Evolutionary conservation across 2,797 vertebrate species (phyloP), one percentile per base, ranked within the genome.

Genomic region (Glossophaga mutica): DNA sequence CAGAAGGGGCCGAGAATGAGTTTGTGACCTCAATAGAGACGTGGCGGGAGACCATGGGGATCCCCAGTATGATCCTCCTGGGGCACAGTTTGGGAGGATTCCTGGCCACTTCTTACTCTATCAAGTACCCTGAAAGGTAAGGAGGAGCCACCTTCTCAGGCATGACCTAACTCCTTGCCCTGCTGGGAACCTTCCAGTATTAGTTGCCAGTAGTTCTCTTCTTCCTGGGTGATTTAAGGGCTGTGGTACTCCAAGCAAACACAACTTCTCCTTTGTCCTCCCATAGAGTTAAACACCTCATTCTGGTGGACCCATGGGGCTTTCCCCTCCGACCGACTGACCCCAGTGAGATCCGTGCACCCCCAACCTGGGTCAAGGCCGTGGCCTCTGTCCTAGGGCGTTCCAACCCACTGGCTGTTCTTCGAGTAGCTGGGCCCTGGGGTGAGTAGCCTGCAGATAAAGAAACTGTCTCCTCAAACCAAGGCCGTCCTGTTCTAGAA

Each of bases 261-360:
- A 39, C 81, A 85, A 14, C 94, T 73, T 87, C 39, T 95, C 65
- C 39, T 32, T 76, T 91, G 91, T 26, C 81, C 37, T 78, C 8
- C 44, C 21, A 44, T 89, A 99, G 99, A 98, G 99, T 99, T 91
- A 99, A 99, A 16, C 99, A 99, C 94, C 99, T 99, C n/a, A 99
- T 99, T 97, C 98, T 99, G 89, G 99, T 99, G 50, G 99, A 99
- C 86, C 99, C 99, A 0, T 99, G 99, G 99, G 99, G 99, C 86
- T 99, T 99, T 97, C 99, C 99, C 0, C 98, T 99, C 96, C 98
- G 97, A 85, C 97, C 98, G 0, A 96, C 98, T 46, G 98, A 99
- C 94, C 98, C 98, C 57, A 97, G 94, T 76, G 99, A 99, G 97
- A 98, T 98, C 94, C 98, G 97, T 0, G 62, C 97, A 15, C 97